Evolutionary conservation across 2,113 vertebrate species (phyloP).

Genomic region (Quiscalus mexicanus): DNA sequence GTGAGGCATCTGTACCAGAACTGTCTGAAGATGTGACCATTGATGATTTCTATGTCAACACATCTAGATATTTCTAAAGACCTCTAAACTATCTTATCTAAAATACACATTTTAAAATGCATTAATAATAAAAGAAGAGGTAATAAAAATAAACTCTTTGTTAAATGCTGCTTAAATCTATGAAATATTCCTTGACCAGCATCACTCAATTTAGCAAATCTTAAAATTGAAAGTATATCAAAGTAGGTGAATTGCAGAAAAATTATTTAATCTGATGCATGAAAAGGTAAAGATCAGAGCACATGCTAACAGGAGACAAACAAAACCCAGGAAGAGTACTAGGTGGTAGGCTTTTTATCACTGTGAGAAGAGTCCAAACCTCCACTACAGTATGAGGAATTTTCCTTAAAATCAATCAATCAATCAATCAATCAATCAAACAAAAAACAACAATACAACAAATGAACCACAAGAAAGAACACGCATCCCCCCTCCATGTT

Average conservation of each 20-base stretch:
- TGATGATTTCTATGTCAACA: neutral
- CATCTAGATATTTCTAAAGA: neutral
- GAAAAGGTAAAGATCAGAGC: neutral
- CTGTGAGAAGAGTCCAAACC: neutral
- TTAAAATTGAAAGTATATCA: neutral
- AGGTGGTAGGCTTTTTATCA: neutral
- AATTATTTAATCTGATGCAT: neutral
- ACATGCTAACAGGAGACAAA: rapidly evolving
- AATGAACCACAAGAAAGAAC: neutral
- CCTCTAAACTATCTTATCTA: neutral
- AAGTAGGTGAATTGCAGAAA: neutral
- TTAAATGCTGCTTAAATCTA: neutral
- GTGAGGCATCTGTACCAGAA: neutral
- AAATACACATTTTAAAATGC: neutral
- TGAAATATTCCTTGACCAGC: neutral
- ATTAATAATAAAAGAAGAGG: neutral
- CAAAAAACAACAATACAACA: neutral
- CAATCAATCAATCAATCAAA: neutral
- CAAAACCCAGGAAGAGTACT: neutral
- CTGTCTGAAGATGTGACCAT: neutral
- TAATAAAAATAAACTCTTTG: neutral
- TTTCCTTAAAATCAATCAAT: neutral
- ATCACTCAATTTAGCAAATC: neutral
- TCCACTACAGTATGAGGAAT: neutral
- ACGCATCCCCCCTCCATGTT: rapidly evolving